phyloP scores from a whole-genome alignment of 2,888 invertebrate genomes.

The Colletes collaris region DNA sequence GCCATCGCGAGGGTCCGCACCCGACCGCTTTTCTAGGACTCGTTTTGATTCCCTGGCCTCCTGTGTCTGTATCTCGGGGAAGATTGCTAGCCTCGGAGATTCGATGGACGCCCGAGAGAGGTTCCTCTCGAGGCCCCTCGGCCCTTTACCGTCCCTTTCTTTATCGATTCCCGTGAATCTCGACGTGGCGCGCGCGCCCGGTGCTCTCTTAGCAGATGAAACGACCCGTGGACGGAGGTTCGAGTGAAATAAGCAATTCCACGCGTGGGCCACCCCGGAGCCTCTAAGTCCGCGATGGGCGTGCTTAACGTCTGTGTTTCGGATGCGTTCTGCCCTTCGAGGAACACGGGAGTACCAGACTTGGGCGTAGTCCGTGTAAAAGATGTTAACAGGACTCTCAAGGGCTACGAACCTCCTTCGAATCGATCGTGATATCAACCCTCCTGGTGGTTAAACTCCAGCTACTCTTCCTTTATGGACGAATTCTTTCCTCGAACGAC shows the following conservation, averaged over 20 bases:
- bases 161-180: constrained; percentile 39
- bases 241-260: constrained; percentile 17
- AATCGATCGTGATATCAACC: too few species aligned
- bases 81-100: constrained; percentile 33
- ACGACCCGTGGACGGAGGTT: constrained; percentile 3
- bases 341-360: too few species aligned
- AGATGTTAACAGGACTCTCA: too few species aligned
- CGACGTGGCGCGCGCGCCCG: not conserved
- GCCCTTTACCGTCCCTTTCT: constrained; percentile 14
- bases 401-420: not conserved
- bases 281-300: too few species aligned
- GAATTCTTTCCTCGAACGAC: too few species aligned
- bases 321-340: too few species aligned
- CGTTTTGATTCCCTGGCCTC: constrained; percentile 37
- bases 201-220: constrained; percentile 2
- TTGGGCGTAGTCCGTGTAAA: too few species aligned
- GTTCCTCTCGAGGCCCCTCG: not conserved
- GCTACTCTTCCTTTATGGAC: too few species aligned
- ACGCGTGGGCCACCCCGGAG: not conserved
- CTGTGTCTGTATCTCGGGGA: constrained; percentile 22
- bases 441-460: too few species aligned
- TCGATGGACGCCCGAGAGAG: constrained; percentile 28
- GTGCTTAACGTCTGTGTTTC: too few species aligned
- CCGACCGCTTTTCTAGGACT: constrained; percentile 18
- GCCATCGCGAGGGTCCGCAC: constrained; percentile 9